Base-by-base conservation (phyloP, 2,888 invertebrate species). In the Zygothrica quintamaculata region DNA sequence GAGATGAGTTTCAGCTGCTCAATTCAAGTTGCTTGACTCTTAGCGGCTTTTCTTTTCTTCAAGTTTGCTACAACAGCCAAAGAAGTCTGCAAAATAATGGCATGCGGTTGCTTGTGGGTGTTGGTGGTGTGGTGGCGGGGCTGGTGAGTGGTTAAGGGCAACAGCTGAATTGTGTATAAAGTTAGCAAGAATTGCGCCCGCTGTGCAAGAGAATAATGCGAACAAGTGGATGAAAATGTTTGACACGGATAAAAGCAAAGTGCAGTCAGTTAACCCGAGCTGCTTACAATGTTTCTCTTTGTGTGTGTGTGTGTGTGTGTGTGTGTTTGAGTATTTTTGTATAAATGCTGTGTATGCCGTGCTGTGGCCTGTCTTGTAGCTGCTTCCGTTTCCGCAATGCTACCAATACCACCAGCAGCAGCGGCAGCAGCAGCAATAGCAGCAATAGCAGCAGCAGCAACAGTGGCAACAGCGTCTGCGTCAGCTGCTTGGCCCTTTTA, bases 151-250 rank as follows among this genome's bases (percentile, higher is more conserved):
- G 3, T 9, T 4, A 9, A 6, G 25, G 22, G 8, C 1, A 7
- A 22, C 3, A 22, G 18, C 18, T 22, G 36, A 3, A 6, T n/a
- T n/a, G n/a, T n/a, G n/a, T n/a, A 7, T 12, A 6, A 36, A 12
- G 36, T 13, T 0, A 34, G 15, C n/a, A 12, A 34, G 48, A 40
- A 46, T 26, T 47, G 48, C 53, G 34, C 62, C 56, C 43, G 77
- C 74, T 73, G 74, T 74, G 74, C 69, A n/a, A n/a, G 33, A 55
- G 75, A 53, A 79, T 75, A 75, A 75, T 87, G 74, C 77, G 81
- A 71, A 88, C 82, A 82, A 82, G 87, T 88, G 82, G 85, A 82
- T 82, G 74, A 84, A 80, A 88, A 88, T 82, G 81, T 82, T 87
- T 81, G 87, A 88, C 82, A 88, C 84, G 88, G 65, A 77, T 76